A percentile compares a stretch with the other conserved stretches of the same genome.
Evolutionary conservation across 2,888 invertebrate species (phyloP).

Genomic region (Nesidiocoris tenuis): DNA sequence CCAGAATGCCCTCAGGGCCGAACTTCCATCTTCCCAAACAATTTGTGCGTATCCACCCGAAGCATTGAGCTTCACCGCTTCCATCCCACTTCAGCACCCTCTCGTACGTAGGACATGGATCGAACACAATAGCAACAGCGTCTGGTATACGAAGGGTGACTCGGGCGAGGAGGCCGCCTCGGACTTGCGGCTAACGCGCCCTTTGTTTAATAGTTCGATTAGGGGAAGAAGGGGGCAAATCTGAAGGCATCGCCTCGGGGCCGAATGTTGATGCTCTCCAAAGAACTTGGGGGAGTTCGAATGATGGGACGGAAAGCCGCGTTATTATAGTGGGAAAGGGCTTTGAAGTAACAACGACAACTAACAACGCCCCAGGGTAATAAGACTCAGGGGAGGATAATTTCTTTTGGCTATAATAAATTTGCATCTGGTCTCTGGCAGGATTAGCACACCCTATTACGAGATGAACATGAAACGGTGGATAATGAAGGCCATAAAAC

Average conservation of each 20-base stretch:
- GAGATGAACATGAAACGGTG: neutral
- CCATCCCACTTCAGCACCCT: neutral
- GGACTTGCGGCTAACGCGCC: neutral
- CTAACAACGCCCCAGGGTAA: neutral
- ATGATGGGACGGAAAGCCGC: neutral
- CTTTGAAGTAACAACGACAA: neutral
- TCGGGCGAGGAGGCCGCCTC: neutral
- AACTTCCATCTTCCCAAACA: neutral
- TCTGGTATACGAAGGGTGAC: neutral
- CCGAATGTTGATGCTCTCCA: neutral
- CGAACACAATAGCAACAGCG: neutral
- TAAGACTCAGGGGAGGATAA: neutral
- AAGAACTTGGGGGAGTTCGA: neutral
- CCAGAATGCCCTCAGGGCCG: neutral
- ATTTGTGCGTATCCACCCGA: neutral
- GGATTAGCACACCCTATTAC: neutral
- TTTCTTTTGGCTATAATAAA: neutral
- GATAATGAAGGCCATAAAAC: neutral
- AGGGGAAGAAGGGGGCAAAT: conserved; percentile 4
- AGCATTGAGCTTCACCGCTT: neutral
- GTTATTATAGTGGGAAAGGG: neutral
- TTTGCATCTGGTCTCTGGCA: neutral
- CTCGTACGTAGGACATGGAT: neutral
- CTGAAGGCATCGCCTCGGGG: conserved; percentile 4
- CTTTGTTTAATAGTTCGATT: conserved; percentile 35